These are phyloP conservation scores for Coecobrya sp. DNA, from an alignment of 2,888 invertebrate species.

Conservation along the genomic window DNA sequence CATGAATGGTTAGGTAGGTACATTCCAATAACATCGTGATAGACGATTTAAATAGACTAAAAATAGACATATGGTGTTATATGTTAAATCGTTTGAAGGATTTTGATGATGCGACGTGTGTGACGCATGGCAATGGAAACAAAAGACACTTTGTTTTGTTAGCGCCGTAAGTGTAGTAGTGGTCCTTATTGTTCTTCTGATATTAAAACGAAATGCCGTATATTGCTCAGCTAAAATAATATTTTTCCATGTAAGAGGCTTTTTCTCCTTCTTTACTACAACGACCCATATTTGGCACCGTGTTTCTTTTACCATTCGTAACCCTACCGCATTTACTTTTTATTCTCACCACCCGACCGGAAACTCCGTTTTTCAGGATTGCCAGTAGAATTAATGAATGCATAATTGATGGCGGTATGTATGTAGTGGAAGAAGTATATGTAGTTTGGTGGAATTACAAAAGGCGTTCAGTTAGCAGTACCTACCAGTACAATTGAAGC, in stretches of 20 bases:
- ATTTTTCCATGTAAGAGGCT: slow-evolving; percentile 13
- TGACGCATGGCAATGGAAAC: background rate
- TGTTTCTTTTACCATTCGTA: slow-evolving; percentile 9
- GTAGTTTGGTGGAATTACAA: background rate
- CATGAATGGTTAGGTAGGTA: background rate
- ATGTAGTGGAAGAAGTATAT: background rate
- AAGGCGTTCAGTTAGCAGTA: slow-evolving; percentile 8
- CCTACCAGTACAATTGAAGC: slow-evolving; percentile 45
- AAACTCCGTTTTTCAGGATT: slow-evolving; percentile 65
- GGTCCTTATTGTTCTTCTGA: background rate
- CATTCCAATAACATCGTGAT: background rate
- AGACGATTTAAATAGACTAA: background rate
- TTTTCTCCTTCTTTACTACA: background rate
- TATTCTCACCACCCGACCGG: slow-evolving; percentile 65
- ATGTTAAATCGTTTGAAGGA: background rate
- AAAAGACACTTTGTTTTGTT: no score
- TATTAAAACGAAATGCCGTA: background rate
- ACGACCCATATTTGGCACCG: slow-evolving; percentile 28
- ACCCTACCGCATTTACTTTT: background rate
- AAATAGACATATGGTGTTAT: no score
- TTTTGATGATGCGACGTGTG: background rate
- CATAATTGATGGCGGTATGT: slow-evolving; percentile 72
- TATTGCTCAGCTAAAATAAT: background rate
- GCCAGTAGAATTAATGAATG: slow-evolving; percentile 78
- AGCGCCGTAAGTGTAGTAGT: background rate